These are phyloP conservation scores for Stegophylla sp. DNA, from an alignment of 2,888 invertebrate genomes.

Conservation along the genomic window DNA sequence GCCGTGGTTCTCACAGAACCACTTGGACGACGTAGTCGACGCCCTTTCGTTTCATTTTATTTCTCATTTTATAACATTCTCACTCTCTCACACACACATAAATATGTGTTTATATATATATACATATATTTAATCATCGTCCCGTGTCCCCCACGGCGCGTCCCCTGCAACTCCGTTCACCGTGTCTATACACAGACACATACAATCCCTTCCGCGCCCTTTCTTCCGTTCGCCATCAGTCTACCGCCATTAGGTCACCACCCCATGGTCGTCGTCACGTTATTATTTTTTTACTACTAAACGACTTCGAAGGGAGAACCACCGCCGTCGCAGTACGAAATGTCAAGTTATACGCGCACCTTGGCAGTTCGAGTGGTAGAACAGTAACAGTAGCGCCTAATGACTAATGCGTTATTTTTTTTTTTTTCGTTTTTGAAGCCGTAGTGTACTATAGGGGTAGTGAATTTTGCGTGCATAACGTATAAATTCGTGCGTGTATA, in stretches of 20 bases:
- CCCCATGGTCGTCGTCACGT: neutral
- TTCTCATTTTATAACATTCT: too few species aligned
- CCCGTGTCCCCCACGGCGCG: neutral
- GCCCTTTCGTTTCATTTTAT: conserved; percentile 4
- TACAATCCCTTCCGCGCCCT: conserved; percentile 43
- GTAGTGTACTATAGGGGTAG: neutral
- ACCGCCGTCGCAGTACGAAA: conserved; percentile 14
- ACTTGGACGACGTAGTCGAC: neutral
- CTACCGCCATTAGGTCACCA: neutral
- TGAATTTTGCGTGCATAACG: neutral
- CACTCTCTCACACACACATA: neutral
- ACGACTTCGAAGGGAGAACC: conserved; percentile 14
- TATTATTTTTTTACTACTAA: conserved; percentile 31
- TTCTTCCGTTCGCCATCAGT: conserved; percentile 26
- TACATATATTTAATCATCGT: conserved; percentile 31
- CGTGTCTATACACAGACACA: neutral
- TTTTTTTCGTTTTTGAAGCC: neutral
- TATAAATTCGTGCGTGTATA: neutral
- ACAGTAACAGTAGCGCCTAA: neutral
- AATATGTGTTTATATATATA: neutral
- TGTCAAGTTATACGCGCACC: conserved; percentile 33
- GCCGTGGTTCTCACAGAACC: neutral
- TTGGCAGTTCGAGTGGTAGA: neutral
- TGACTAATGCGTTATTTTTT: conserved; percentile 32
- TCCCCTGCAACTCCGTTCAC: conserved; percentile 1